phyloP scores from a whole-genome alignment of 1,140 invertebrate genomes.

The Cydia strobilella region DNA sequence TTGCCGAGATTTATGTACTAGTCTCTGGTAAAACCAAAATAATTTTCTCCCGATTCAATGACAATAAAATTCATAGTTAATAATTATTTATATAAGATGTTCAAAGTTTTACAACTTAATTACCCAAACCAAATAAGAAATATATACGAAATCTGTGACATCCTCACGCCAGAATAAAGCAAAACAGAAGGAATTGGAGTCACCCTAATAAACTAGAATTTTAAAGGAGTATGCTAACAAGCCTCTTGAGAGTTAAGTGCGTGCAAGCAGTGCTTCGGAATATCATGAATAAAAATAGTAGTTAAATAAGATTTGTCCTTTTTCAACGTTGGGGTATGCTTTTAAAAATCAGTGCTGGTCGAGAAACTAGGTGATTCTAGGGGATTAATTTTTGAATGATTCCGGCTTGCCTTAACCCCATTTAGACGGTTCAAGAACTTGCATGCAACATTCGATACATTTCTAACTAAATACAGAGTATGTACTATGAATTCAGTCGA shows the following conservation, averaged over 20 bases:
- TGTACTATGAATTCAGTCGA: too few relatives aligned
- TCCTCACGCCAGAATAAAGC: background rate
- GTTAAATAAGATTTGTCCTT: background rate
- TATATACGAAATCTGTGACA: background rate
- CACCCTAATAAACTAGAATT: constrained; percentile 22
- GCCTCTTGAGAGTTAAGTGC: background rate
- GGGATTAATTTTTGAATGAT: too few relatives aligned
- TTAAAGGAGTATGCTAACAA: constrained; percentile 27
- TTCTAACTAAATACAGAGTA: too few relatives aligned
- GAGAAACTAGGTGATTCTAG: too few relatives aligned
- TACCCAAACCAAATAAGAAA: background rate
- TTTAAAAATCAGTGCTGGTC: background rate
- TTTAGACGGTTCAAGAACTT: too few relatives aligned
- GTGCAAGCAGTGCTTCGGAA: constrained; percentile 14
- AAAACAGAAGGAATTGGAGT: background rate
- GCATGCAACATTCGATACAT: too few relatives aligned
- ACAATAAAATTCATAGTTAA: background rate
- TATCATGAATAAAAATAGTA: constrained; percentile 9
- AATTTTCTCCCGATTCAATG: too few relatives aligned
- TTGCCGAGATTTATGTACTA: too few relatives aligned
- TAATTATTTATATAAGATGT: too few relatives aligned
- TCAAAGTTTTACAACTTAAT: background rate
- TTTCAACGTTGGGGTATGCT: background rate
- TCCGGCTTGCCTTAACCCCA: too few relatives aligned
- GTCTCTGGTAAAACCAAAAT: too few relatives aligned